These are phyloP conservation scores for Anguilla obscura DNA, from an alignment of 2,797 vertebrate species.

Conservation along the genomic window DNA sequence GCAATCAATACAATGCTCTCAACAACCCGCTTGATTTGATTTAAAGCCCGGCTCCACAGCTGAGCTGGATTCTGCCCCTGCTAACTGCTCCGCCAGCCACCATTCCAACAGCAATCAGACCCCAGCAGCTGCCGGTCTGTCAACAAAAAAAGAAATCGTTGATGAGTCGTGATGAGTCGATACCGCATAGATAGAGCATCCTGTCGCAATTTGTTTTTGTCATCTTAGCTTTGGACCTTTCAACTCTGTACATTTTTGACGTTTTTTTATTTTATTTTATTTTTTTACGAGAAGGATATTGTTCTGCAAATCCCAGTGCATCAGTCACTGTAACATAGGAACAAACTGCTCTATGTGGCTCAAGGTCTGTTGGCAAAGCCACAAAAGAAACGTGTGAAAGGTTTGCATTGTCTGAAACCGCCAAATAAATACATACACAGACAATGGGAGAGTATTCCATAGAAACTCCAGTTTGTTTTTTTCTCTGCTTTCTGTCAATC, in stretches of 20 bases:
- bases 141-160: neutral
- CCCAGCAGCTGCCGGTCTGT: slow-evolving; percentile 8
- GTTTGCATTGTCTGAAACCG: neutral
- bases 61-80: slow-evolving; percentile 13
- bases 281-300: neutral
- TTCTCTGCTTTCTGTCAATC: neutral
- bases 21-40: slow-evolving; percentile 20
- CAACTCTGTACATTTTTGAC: neutral
- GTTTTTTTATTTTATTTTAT: neutral
- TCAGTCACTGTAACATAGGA: slow-evolving; percentile 38
- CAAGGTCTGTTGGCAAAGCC: slow-evolving; percentile 23
- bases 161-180: neutral
- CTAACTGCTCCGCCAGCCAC: slow-evolving; percentile 32
- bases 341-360: slow-evolving; percentile 35
- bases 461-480: neutral
- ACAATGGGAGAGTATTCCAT: neutral
- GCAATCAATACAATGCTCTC: neutral
- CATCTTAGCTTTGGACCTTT: neutral
- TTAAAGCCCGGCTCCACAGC: slow-evolving; percentile 1
- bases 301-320: neutral
- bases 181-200: neutral
- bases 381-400: neutral
- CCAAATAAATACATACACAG: neutral
- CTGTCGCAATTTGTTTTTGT: too few relatives aligned
- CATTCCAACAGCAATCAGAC: neutral